Percentiles rank a stretch among this genome's conserved stretches.
These are phyloP conservation scores for Corydoras sp. DNA, from an alignment of 2,113 vertebrate species.

Conservation along the genomic window DNA sequence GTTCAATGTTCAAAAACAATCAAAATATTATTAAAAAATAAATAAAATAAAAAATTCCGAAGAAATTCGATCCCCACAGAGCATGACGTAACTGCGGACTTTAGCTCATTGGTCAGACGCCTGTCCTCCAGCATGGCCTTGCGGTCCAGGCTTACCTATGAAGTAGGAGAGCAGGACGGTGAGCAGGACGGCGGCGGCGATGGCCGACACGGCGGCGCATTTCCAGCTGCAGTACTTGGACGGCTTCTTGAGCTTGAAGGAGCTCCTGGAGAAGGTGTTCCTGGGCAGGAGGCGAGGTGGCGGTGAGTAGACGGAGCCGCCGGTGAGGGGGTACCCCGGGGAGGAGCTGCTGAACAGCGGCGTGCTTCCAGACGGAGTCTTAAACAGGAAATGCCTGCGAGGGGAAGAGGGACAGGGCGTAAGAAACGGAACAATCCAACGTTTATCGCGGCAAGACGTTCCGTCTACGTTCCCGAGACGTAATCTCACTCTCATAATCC, in stretches of 20 bases:
- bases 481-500: too few species aligned
- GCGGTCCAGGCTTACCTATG: conserved; percentile 68
- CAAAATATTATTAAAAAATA: too few species aligned
- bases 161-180: conserved; percentile 82
- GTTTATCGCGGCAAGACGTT: too few species aligned
- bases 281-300: conserved; percentile 81
- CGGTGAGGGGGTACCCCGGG: conserved; percentile 82
- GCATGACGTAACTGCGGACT: too few species aligned
- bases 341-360: conserved; percentile 86
- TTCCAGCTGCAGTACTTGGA: conserved; percentile 91
- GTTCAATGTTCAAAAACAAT: too few species aligned
- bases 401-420: not conserved
- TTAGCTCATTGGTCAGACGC: too few species aligned
- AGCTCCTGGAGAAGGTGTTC: conserved; percentile 85
- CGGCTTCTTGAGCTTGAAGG: conserved; percentile 88
- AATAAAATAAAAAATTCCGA: too few species aligned
- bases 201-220: conserved; percentile 80
- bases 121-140: too few species aligned
- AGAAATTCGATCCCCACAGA: too few species aligned
- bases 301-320: conserved; percentile 84
- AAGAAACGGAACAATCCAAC: too few species aligned
- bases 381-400: conserved; percentile 83
- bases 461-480: too few species aligned
- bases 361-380: conserved; percentile 84
- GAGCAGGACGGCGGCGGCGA: conserved; percentile 76